phyloP scores from a whole-genome alignment of 2,797 vertebrate species.

The Hydrophis major region DNA sequence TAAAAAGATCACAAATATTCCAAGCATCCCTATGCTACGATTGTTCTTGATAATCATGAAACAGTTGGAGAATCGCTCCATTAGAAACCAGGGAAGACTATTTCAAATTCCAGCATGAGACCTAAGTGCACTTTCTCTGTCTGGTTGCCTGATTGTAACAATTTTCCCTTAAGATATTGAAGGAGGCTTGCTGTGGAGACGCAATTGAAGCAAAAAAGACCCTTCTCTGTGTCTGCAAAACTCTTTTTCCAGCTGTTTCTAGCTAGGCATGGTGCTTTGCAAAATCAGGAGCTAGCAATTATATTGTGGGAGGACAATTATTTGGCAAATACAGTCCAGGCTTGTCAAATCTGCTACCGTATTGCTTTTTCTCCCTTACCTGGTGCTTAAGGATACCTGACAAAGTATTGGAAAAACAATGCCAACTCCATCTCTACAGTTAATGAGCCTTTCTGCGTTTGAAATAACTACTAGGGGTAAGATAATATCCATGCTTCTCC shows the following conservation, averaged over 20 bases:
- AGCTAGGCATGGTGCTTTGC: conserved; percentile 10
- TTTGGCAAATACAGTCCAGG: conserved; percentile 11
- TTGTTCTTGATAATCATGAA: conserved; percentile 60
- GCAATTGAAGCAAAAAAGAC: conserved; percentile 37
- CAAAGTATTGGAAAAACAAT: not conserved
- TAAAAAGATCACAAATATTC: conserved; percentile 35
- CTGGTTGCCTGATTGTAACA: conserved; percentile 53
- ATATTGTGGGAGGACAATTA: conserved; percentile 32
- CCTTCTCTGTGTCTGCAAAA: conserved; percentile 4
- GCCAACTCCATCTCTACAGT: not conserved
- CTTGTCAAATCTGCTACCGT: conserved; percentile 6
- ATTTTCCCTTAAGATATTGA: conserved; percentile 46
- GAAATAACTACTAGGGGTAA: not conserved
- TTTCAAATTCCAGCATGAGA: conserved; percentile 50
- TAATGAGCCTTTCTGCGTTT: conserved; percentile 15
- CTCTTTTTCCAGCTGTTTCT: conserved; percentile 14
- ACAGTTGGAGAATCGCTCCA: conserved; percentile 57
- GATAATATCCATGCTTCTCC: not conserved
- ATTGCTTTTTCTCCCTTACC: conserved; percentile 8
- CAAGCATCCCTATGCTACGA: conserved; percentile 45
- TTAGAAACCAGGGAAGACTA: conserved; percentile 32
- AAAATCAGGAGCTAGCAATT: conserved; percentile 21
- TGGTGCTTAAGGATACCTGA: conserved; percentile 1
- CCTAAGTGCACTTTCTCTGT: conserved; percentile 48
- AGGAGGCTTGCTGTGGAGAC: conserved; percentile 53